Evolutionary conservation across 2,888 invertebrate genomes (phyloP).

Genomic region (Syritta pipiens): DNA sequence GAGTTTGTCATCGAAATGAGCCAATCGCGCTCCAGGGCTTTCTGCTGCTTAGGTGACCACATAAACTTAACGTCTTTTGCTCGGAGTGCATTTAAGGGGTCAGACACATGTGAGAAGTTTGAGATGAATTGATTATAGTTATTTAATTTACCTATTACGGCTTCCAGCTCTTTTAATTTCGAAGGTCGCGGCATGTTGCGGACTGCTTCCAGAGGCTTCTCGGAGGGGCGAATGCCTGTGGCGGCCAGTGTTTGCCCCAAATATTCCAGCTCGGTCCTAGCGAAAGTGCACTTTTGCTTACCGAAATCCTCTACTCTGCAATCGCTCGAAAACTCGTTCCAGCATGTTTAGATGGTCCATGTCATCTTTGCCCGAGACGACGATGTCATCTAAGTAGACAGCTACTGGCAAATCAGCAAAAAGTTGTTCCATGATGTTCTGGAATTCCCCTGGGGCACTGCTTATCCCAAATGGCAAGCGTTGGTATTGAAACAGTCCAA

Average conservation of each 20-base stretch:
- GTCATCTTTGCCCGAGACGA: conserved; percentile 37
- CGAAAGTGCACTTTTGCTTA: conserved; percentile 49
- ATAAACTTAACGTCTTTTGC: conserved; percentile 1
- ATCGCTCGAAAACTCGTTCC: conserved; percentile 14
- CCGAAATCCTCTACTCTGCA: conserved; percentile 24
- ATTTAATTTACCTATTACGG: conserved; percentile 17
- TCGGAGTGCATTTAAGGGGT: conserved; percentile 5
- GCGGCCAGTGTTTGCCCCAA: neutral
- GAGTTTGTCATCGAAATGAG: conserved; percentile 35
- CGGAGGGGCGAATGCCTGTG: neutral
- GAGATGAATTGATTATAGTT: conserved; percentile 12
- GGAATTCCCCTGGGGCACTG: conserved; percentile 51
- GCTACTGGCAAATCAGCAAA: conserved; percentile 24
- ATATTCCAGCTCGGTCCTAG: conserved; percentile 48
- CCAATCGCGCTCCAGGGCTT: conserved; percentile 16
- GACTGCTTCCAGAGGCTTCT: neutral
- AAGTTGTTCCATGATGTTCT: conserved; percentile 56
- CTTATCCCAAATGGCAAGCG: conserved; percentile 48
- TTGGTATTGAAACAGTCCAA: conserved; percentile 50
- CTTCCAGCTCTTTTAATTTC: conserved; percentile 12
- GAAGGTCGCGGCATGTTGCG: neutral
- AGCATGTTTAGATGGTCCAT: conserved; percentile 35
- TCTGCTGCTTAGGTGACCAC: conserved; percentile 18
- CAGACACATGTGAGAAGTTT: conserved; percentile 2
- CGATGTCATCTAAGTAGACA: conserved; percentile 62